phyloP scores from a whole-genome alignment of 2,113 vertebrate genomes.

The Rhinolophus sinicus region DNA sequence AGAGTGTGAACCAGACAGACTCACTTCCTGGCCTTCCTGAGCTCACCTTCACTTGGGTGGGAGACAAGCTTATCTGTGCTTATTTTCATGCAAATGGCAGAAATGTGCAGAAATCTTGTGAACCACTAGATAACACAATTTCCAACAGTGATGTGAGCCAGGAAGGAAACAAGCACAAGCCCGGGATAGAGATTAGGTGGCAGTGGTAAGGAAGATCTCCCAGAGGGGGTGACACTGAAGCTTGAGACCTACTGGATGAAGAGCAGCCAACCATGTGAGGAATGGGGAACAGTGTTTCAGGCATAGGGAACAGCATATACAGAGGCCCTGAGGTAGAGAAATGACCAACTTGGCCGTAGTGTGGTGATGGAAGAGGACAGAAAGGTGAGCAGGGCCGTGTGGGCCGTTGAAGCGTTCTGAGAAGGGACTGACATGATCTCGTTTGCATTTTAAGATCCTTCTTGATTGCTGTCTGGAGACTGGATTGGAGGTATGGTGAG shows the following conservation, averaged over 20 bases:
- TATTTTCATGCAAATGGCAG: neutral
- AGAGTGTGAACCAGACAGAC: neutral
- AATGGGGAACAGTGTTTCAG: neutral
- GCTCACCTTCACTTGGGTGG: neutral
- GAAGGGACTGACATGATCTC: neutral
- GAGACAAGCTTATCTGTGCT: neutral
- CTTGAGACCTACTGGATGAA: neutral
- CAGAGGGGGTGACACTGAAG: neutral
- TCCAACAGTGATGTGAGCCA: neutral
- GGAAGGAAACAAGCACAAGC: neutral
- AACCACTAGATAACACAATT: neutral
- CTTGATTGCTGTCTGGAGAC: neutral
- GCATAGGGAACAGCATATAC: neutral
- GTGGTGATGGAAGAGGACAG: neutral
- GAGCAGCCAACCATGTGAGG: neutral
- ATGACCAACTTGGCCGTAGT: neutral
- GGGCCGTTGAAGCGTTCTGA: neutral
- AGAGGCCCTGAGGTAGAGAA: neutral
- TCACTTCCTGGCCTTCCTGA: neutral
- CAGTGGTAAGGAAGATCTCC: neutral
- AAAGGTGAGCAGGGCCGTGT: fast-evolving
- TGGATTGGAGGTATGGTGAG: neutral
- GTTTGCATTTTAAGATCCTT: neutral
- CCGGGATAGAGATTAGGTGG: neutral
- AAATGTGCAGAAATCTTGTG: neutral